These are phyloP conservation scores for Heterotilapia buettikoferi DNA, from an alignment of 2,113 vertebrate genomes.

Conservation along the genomic window DNA sequence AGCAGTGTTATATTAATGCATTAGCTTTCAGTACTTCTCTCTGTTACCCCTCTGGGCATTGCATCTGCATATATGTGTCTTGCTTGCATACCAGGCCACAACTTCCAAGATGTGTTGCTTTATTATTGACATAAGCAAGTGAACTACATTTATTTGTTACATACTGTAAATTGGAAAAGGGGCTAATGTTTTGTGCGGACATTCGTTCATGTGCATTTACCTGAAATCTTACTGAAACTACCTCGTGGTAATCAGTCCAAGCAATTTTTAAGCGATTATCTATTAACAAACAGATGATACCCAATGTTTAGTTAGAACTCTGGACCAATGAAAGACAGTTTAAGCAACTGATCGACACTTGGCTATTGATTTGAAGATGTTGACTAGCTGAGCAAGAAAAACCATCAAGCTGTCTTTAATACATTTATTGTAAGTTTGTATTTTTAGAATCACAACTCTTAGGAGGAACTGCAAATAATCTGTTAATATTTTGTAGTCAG, in stretches of 20 bases:
- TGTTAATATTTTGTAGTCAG: background rate
- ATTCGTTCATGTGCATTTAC: background rate
- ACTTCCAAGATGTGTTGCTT: background rate
- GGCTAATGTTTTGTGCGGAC: background rate
- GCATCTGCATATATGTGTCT: background rate
- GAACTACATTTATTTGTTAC: background rate
- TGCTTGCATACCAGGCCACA: background rate
- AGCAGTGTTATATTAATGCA: background rate
- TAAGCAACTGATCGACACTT: background rate
- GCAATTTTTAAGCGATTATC: background rate
- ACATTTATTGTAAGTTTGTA: background rate
- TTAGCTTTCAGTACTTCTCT: background rate
- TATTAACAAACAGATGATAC: background rate
- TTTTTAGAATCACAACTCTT: background rate
- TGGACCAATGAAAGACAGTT: background rate
- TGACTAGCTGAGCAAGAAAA: background rate
- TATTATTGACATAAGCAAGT: background rate
- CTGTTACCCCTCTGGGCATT: background rate
- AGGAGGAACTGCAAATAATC: background rate
- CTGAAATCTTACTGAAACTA: background rate
- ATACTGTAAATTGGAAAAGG: background rate
- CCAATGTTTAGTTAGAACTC: background rate
- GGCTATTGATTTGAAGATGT: background rate
- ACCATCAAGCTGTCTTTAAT: background rate
- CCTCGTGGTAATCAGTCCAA: background rate